These are phyloP conservation scores for Lasiommata megera DNA, from an alignment of 2,888 invertebrate genomes.

Conservation along the genomic window DNA sequence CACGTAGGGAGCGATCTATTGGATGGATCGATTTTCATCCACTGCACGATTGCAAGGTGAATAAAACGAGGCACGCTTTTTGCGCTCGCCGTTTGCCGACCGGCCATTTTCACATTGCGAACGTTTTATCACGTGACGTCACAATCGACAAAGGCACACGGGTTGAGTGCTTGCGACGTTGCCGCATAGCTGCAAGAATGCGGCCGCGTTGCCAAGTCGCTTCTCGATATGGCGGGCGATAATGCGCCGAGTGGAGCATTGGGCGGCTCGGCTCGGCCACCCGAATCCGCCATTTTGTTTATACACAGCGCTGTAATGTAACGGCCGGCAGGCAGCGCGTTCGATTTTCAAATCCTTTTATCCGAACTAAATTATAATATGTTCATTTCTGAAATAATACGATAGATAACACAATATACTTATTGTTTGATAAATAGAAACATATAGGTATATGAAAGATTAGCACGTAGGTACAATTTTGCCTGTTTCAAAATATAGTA, in stretches of 20 bases:
- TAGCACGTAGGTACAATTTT: too few species aligned
- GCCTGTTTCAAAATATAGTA: too few species aligned
- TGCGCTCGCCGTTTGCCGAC: slow-evolving; percentile 12
- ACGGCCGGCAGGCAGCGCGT: slow-evolving; percentile 27
- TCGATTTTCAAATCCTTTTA: slow-evolving; percentile 30
- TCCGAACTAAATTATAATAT: background rate
- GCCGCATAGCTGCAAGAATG: slow-evolving; percentile 67
- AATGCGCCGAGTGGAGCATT: slow-evolving; percentile 59
- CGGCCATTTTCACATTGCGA: slow-evolving; percentile 53
- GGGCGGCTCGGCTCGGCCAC: slow-evolving; percentile 49
- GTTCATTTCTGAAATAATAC: too few species aligned
- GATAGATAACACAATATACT: too few species aligned
- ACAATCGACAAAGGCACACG: slow-evolving; percentile 56
- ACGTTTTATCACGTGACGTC: slow-evolving; percentile 63
- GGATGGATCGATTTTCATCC: slow-evolving; percentile 18
- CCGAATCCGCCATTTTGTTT: slow-evolving; percentile 62
- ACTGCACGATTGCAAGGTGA: background rate
- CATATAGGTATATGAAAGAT: too few species aligned
- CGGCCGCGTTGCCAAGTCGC: slow-evolving; percentile 69
- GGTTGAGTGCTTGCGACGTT: slow-evolving; percentile 60
- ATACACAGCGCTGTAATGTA: slow-evolving; percentile 29
- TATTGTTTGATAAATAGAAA: too few species aligned
- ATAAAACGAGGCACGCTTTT: slow-evolving; percentile 13
- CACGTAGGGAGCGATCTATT: background rate
- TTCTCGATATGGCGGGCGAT: slow-evolving; percentile 57